phyloP scores from a whole-genome alignment of 2,113 vertebrate species.

The Gracilinanus agilis region DNA sequence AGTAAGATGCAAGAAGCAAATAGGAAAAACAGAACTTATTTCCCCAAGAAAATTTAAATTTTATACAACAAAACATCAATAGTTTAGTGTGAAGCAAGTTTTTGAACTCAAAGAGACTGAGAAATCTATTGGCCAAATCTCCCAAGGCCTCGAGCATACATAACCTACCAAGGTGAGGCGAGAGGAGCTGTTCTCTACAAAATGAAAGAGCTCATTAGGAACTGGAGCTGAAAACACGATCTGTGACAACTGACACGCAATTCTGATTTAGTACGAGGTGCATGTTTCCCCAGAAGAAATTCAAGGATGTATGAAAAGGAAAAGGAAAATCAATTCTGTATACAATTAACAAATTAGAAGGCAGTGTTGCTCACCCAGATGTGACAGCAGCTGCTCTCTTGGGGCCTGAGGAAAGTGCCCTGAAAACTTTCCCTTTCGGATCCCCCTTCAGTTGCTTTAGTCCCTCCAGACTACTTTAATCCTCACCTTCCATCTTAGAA shows the following conservation, averaged over 20 bases:
- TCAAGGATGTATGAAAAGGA: background rate
- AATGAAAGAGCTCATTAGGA: background rate
- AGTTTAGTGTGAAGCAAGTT: background rate
- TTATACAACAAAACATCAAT: background rate
- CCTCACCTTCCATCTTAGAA: too few species aligned
- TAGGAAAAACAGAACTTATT: background rate
- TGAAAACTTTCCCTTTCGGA: background rate
- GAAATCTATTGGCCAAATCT: background rate
- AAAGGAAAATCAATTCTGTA: accelerated
- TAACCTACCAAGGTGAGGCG: background rate
- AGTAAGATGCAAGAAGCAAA: background rate
- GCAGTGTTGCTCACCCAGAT: too few species aligned
- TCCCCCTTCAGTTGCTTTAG: background rate
- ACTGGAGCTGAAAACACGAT: background rate
- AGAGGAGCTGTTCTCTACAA: background rate
- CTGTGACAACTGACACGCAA: background rate
- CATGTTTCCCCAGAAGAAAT: background rate
- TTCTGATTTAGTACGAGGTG: background rate
- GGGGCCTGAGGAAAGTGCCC: background rate
- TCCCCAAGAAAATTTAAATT: background rate
- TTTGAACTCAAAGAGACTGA: background rate
- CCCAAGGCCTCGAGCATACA: background rate
- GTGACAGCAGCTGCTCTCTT: background rate
- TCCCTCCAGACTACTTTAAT: background rate
- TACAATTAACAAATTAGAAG: background rate